phyloP scores from a whole-genome alignment of 2,797 vertebrate genomes.

The Prunella strophiata region DNA sequence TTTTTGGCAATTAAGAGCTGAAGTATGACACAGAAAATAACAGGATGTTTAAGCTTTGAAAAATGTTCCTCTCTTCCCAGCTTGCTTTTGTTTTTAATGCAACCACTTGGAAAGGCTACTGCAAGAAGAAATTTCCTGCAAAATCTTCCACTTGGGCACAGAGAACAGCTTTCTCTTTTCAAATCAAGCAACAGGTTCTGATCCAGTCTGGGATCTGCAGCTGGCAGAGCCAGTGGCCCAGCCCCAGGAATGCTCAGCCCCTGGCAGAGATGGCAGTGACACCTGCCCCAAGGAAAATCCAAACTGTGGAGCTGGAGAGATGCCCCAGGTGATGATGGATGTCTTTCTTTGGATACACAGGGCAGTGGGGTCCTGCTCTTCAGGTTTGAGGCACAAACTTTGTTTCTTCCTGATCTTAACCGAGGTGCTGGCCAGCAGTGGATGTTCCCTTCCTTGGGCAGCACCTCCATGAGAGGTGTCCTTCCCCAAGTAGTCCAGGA shows the following conservation, averaged over 20 bases:
- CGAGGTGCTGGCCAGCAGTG: background rate
- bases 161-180: background rate
- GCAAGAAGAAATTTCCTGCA: background rate
- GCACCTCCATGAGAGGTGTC: background rate
- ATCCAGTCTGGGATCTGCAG: background rate
- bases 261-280: background rate
- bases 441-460: background rate
- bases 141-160: background rate
- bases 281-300: background rate
- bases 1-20: background rate
- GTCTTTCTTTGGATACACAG: background rate
- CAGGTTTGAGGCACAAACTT: background rate
- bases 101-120: background rate
- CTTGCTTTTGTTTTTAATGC: conserved; percentile 14
- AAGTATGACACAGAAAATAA: background rate
- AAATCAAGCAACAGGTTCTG: background rate
- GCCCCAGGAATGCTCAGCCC: background rate
- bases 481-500: background rate
- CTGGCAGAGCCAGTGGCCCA: background rate
- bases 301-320: background rate
- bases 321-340: background rate
- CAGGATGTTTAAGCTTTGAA: background rate
- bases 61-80: background rate
- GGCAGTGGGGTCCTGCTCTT: background rate
- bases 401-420: background rate